phyloP scores from a whole-genome alignment of 2,888 invertebrate genomes.

The Trachelus iudaicus region DNA sequence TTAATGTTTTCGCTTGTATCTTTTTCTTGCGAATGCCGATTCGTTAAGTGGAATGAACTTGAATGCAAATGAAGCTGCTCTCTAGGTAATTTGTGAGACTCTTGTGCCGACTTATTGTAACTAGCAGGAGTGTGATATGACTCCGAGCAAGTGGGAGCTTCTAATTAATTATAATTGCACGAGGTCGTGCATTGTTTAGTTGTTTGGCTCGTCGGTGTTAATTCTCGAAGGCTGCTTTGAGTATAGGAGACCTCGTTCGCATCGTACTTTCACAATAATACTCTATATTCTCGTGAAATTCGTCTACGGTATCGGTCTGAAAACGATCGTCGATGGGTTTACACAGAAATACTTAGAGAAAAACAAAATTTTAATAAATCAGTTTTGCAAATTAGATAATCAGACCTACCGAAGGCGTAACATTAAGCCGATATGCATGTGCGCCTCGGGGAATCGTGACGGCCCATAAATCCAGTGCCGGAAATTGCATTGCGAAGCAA shows the following conservation, averaged over 20 bases:
- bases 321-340: background rate
- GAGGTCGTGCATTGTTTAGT: slow-evolving; percentile 20
- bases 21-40: background rate
- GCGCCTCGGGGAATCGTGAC: background rate
- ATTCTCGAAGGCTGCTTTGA: slow-evolving; percentile 5
- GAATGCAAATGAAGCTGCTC: background rate
- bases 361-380: background rate
- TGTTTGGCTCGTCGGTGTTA: background rate
- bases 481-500: slow-evolving; percentile 1
- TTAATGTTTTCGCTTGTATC: background rate
- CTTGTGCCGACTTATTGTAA: background rate
- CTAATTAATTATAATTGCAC: slow-evolving; percentile 9
- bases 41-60: background rate
- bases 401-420: background rate
- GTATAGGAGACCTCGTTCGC: slow-evolving; percentile 27
- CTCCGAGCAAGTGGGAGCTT: background rate
- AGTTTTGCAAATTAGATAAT: background rate
- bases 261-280: slow-evolving; percentile 27
- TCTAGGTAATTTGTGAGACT: background rate
- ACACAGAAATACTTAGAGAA: background rate
- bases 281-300: background rate
- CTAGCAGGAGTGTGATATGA: background rate
- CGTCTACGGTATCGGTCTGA: background rate
- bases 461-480: background rate
- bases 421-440: background rate